Conservation (phyloP, 2,113 vertebrate genomes). For the Smithornis capensis region DNA sequence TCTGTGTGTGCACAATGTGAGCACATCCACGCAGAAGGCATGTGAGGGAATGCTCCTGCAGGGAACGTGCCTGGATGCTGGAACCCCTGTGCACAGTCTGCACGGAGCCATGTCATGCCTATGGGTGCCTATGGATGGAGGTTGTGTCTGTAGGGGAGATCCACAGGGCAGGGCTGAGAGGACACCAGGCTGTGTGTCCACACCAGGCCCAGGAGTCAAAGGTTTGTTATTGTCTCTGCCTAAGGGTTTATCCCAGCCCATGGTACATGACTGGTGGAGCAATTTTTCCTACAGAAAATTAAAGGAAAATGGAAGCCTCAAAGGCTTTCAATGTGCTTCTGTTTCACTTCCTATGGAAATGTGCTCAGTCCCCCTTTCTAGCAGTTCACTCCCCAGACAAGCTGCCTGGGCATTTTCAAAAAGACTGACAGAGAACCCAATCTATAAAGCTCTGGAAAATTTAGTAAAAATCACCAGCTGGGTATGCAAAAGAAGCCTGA, state of each 20-base stretch:
- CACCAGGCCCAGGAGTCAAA: neutral
- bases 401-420: neutral
- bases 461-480: neutral
- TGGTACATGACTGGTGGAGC: neutral
- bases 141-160: neutral
- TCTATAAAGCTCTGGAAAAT: neutral
- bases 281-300: neutral
- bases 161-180: neutral
- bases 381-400: neutral
- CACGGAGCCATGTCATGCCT: neutral
- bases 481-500: neutral
- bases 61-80: neutral
- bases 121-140: neutral
- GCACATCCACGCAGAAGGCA: neutral
- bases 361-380: neutral
- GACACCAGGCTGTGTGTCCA: neutral
- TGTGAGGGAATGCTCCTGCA: fast-evolving
- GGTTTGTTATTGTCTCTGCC: neutral
- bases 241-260: neutral
- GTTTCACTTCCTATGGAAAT: neutral
- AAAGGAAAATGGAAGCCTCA: neutral
- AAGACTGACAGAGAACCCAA: neutral
- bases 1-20: neutral
- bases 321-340: neutral
- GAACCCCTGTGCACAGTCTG: neutral